These are phyloP conservation scores for Trypoxylon attenuatum DNA, from an alignment of 2,888 invertebrate genomes.

Conservation along the genomic window DNA sequence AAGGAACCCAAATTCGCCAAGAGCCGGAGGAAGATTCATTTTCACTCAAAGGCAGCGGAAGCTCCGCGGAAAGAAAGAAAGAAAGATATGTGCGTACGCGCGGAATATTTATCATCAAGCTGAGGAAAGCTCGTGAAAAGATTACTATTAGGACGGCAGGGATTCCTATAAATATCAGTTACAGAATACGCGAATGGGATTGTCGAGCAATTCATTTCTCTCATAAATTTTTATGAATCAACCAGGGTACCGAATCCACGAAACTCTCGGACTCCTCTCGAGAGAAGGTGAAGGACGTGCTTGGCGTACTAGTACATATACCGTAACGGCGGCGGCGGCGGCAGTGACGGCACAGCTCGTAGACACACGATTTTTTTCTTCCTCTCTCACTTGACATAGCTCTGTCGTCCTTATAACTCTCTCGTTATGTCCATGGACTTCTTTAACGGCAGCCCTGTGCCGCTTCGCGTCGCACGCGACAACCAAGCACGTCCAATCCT, in stretches of 20 bases:
- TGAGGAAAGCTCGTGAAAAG: constrained; percentile 13
- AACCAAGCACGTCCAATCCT: too few species aligned
- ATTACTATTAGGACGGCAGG: constrained; percentile 10
- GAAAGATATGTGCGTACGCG: not conserved
- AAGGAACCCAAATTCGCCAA: too few species aligned
- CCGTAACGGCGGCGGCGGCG: not conserved
- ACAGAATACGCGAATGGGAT: constrained; percentile 25
- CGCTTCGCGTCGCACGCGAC: not conserved
- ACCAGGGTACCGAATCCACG: constrained; percentile 18
- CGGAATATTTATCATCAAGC: constrained; percentile 13
- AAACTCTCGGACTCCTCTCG: constrained; percentile 18
- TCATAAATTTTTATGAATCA: constrained; percentile 43
- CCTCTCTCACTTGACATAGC: not conserved
- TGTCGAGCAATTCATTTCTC: constrained; percentile 41
- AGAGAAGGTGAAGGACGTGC: constrained; percentile 28
- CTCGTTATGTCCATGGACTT: not conserved
- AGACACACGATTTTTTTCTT: too few species aligned
- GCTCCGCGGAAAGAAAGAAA: constrained; percentile 6
- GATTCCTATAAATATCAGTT: constrained; percentile 32
- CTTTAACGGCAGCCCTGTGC: too few species aligned
- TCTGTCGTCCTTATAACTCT: not conserved
- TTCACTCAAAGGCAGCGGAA: constrained; percentile 14
- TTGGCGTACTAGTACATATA: constrained; percentile 19
- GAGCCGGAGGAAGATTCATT: constrained; percentile 9
- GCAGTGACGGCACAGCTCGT: too few species aligned